Evolutionary conservation across 1,140 invertebrate species (phyloP).

Genomic region (Oscheius sp.): DNA sequence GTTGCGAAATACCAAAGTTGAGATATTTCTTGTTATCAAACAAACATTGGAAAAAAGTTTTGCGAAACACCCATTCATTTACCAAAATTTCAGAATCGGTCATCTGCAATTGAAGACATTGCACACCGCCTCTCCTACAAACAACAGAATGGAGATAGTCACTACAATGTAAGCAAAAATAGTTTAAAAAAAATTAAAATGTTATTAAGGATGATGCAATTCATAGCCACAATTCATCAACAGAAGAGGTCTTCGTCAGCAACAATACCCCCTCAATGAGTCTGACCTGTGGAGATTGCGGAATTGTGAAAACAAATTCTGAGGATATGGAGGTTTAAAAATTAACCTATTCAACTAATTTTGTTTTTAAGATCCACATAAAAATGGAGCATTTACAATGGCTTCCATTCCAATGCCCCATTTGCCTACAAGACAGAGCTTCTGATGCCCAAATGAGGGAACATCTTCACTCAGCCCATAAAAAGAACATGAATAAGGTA

Average conservation of each 20-base stretch:
- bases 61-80: too few relatives aligned
- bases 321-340: slow-evolving; percentile 40
- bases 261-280: slow-evolving; percentile 32
- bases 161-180: not conserved
- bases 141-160: not conserved
- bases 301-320: slow-evolving; percentile 27
- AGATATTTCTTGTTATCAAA: too few relatives aligned
- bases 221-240: too few relatives aligned
- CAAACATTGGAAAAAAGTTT: too few relatives aligned
- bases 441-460: slow-evolving; percentile 58
- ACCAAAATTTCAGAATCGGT: not conserved
- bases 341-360: slow-evolving; percentile 5
- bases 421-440: slow-evolving; percentile 48
- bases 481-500: slow-evolving; percentile 51
- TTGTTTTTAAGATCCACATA: slow-evolving; percentile 45
- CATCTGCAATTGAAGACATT: slow-evolving; percentile 15
- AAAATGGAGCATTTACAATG: slow-evolving; percentile 60
- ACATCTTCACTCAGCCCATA: slow-evolving; percentile 56
- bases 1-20: too few relatives aligned
- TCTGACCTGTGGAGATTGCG: slow-evolving; percentile 37
- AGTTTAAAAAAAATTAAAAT: too few relatives aligned
- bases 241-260: not conserved
- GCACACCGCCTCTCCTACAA: slow-evolving; percentile 2
- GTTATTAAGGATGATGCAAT: too few relatives aligned
- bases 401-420: slow-evolving; percentile 56